A percentile compares a stretch with the other conserved stretches of the same genome.
Conservation (phyloP, 2,113 vertebrate genomes). For the Morone saxatilis region DNA sequence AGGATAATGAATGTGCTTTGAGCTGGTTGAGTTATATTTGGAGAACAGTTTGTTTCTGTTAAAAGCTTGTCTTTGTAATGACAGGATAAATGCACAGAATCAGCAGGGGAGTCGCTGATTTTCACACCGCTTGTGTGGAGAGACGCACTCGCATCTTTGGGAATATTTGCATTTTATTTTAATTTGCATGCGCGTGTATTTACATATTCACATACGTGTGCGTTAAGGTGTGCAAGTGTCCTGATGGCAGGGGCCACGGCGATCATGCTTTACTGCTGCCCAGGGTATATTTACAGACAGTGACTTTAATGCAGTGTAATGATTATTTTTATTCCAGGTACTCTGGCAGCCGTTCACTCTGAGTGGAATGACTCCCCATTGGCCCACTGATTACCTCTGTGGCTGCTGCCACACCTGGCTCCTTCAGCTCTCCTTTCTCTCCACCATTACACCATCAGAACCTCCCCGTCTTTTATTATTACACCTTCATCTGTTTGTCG, state of each 20-base stretch:
- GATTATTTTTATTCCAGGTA: constrained; percentile 86
- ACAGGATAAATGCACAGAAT: constrained; percentile 52
- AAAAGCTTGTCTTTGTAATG: constrained; percentile 54
- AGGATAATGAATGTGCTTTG: constrained; percentile 67
- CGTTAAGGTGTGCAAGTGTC: constrained; percentile 38
- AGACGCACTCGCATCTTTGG: constrained; percentile 3
- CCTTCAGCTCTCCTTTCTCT: constrained; percentile 61
- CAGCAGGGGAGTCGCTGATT: constrained; percentile 49
- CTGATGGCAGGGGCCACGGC: constrained; percentile 40
- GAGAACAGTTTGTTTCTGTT: constrained; percentile 64
- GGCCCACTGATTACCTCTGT: constrained; percentile 83
- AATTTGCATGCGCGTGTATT: constrained; percentile 40
- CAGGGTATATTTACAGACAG: constrained; percentile 84
- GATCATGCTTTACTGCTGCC: constrained; percentile 77
- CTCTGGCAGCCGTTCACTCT: constrained; percentile 75
- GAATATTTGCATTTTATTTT: constrained; percentile 52
- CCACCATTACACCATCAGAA: constrained; percentile 52
- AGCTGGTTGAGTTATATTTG: constrained; percentile 65
- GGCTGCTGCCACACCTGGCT: constrained; percentile 79
- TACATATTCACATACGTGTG: constrained; percentile 32
- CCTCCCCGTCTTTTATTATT: constrained; percentile 43
- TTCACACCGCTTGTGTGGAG: constrained; percentile 30
- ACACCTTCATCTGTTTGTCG: constrained; percentile 50
- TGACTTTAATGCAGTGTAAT: constrained; percentile 85
- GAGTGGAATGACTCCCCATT: constrained; percentile 83